These are phyloP conservation scores for Cancer borealis DNA, from an alignment of 2,888 invertebrate genomes.

Conservation along the genomic window DNA sequence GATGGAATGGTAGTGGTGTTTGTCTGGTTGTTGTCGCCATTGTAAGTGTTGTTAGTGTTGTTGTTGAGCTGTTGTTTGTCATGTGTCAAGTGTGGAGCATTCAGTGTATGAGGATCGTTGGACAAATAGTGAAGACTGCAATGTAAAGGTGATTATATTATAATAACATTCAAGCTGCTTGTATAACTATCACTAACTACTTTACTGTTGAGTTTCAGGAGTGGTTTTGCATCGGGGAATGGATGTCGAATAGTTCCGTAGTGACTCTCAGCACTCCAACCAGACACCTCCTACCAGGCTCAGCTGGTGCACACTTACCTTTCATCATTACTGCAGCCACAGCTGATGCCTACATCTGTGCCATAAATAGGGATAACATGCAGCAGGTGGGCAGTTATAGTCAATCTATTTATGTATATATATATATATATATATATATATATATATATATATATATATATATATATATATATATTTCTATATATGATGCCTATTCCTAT, in stretches of 20 bases:
- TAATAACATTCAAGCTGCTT: no score
- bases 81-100: no score
- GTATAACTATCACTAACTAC: background rate
- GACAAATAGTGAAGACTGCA: no score
- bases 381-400: conserved; percentile 62
- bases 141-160: no score
- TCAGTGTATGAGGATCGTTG: no score
- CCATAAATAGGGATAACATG: conserved; percentile 73
- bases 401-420: background rate
- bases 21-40: no score
- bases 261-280: conserved; percentile 63
- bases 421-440: no score
- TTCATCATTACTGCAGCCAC: conserved; percentile 75
- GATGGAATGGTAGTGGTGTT: no score
- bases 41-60: no score
- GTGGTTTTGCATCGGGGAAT: conserved; percentile 75
- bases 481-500: no score
- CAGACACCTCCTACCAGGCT: conserved; percentile 70
- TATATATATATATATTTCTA: no score
- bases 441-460: background rate
- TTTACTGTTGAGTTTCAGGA: conserved; percentile 59
- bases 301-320: conserved; percentile 64
- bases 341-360: conserved; percentile 70
- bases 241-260: conserved; percentile 65
- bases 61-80: no score